Evolutionary conservation across 2,888 invertebrate genomes (phyloP).

Genomic region (Myopa tessellatipennis): DNA sequence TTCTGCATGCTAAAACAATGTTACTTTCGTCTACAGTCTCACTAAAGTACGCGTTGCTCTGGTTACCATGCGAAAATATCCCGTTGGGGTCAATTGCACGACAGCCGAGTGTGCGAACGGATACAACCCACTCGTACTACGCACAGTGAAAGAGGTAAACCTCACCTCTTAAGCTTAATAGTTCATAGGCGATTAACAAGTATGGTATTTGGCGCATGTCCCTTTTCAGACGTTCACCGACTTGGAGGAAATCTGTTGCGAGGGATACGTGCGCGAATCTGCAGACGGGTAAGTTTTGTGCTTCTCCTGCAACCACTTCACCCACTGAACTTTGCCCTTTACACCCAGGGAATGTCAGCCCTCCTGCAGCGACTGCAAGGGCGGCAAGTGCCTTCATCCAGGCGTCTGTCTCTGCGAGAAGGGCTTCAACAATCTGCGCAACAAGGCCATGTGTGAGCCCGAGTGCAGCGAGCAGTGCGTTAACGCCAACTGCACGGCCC

Average conservation of each 20-base stretch:
- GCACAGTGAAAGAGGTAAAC: conserved; percentile 57
- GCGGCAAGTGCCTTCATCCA: conserved; percentile 59
- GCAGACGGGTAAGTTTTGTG: conserved; percentile 51
- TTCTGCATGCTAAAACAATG: neutral
- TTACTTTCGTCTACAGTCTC: conserved; percentile 47
- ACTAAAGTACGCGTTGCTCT: conserved; percentile 56
- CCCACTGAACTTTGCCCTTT: neutral
- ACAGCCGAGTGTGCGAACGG: conserved; percentile 49
- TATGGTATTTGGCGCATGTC: neutral
- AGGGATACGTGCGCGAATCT: conserved; percentile 55
- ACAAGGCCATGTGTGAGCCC: conserved; percentile 56
- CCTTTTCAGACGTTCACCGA: conserved; percentile 54
- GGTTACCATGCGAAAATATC: conserved; percentile 60
- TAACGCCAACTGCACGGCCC: conserved; percentile 59
- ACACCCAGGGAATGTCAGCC: conserved; percentile 58
- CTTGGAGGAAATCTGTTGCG: conserved; percentile 60
- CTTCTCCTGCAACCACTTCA: neutral
- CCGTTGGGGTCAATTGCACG: conserved; percentile 42
- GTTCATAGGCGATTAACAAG: neutral
- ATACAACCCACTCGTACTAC: conserved; percentile 53
- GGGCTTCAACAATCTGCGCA: conserved; percentile 57
- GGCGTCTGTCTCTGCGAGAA: conserved; percentile 57
- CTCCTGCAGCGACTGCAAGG: conserved; percentile 58
- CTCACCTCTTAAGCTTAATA: neutral
- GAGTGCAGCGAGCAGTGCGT: conserved; percentile 57